Percentiles rank a stretch among this genome's conserved stretches.
phyloP scores from a whole-genome alignment of 2,797 vertebrate genomes.

The Alectoris magna region DNA sequence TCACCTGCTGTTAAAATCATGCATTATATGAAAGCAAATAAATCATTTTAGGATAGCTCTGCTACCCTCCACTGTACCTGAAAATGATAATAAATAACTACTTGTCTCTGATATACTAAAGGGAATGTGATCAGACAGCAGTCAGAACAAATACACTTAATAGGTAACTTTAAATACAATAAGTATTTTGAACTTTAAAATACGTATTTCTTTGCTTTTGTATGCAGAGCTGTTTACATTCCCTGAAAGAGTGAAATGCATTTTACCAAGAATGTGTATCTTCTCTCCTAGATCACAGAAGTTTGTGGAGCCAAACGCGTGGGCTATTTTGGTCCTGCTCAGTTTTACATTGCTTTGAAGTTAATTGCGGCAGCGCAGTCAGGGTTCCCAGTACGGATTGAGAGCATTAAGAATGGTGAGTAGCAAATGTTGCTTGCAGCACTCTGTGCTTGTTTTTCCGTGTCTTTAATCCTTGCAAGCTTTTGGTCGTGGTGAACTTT shows the following conservation, averaged over 20 bases:
- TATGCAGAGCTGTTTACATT: neutral
- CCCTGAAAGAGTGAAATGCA: neutral
- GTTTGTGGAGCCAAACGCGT: constrained; percentile 92
- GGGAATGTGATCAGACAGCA: neutral
- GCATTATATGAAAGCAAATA: fast-evolving
- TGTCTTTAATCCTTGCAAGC: constrained; percentile 1
- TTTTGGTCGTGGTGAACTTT: neutral
- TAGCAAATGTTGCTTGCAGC: constrained; percentile 52
- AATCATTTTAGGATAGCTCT: neutral
- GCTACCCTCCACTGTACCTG: neutral
- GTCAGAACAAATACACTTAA: fast-evolving
- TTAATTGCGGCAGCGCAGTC: constrained; percentile 91
- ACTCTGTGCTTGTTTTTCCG: neutral
- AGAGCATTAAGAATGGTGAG: constrained; percentile 91
- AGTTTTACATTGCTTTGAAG: constrained; percentile 95
- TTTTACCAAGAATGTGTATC: neutral
- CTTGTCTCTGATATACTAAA: neutral
- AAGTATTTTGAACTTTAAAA: neutral
- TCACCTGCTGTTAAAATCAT: neutral
- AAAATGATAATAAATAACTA: neutral
- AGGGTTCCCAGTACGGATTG: constrained; percentile 88
- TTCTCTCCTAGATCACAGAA: constrained; percentile 87
- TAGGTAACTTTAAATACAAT: neutral
- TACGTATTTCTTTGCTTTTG: neutral
- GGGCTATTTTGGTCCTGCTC: constrained; percentile 91